Conservation (phyloP, 2,113 vertebrate genomes). For the Rhodinocichla rosea region DNA sequence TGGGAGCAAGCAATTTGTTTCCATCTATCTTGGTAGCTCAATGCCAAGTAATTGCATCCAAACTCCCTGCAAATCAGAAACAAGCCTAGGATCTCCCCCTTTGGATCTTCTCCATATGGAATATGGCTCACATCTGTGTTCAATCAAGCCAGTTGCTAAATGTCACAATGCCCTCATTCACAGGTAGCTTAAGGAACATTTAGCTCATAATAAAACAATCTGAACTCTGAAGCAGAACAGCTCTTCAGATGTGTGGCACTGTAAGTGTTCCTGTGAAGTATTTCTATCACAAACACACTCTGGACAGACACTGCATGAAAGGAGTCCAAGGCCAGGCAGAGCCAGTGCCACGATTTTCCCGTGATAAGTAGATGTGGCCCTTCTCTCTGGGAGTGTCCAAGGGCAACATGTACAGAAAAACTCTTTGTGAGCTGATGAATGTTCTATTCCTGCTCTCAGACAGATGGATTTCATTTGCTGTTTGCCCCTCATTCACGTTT, state of each 20-base stretch:
- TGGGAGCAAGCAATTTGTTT: background rate
- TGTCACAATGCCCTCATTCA: constrained; percentile 79
- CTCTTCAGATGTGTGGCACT: constrained; percentile 47
- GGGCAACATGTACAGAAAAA: constrained; percentile 30
- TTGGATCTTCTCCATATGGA: constrained; percentile 62
- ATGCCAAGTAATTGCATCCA: background rate
- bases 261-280: constrained; percentile 34
- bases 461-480: constrained; percentile 57
- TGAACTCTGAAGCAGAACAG: constrained; percentile 43
- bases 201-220: constrained; percentile 76
- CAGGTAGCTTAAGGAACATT: constrained; percentile 74
- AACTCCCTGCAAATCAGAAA: constrained; percentile 49
- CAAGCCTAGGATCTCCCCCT: constrained; percentile 1
- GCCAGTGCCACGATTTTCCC: background rate
- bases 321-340: background rate
- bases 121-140: constrained; percentile 73
- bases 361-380: constrained; percentile 10
- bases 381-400: background rate
- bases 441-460: background rate
- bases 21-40: background rate
- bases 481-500: background rate
- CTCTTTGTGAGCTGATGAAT: constrained; percentile 48
- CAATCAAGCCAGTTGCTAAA: constrained; percentile 71
- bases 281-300: constrained; percentile 18
- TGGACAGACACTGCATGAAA: background rate